Percentiles rank a stretch among this genome's conserved stretches.
phyloP scores from a whole-genome alignment of 2,797 vertebrate species.

The Falco biarmicus region DNA sequence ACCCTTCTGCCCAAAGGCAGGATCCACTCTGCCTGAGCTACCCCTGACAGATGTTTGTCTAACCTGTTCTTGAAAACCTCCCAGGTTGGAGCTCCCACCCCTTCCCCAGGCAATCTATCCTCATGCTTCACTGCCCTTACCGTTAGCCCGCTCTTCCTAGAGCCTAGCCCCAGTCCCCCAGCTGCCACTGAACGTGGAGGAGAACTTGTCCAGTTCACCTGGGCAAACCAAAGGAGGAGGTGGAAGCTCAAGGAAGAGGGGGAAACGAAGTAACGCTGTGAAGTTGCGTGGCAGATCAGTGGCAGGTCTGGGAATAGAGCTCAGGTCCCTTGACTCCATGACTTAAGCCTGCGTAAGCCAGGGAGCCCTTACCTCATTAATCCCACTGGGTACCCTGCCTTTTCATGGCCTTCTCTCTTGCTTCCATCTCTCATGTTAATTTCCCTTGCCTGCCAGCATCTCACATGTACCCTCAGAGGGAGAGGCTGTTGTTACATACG shows the following conservation, averaged over 20 bases:
- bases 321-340: not conserved
- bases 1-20: conserved; percentile 26
- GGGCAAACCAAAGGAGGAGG: not conserved
- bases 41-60: conserved; percentile 46
- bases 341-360: not conserved
- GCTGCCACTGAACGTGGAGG: fast-evolving
- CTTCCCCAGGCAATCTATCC: conserved; percentile 31
- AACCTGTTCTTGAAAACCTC: conserved; percentile 55
- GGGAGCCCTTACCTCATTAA: not conserved
- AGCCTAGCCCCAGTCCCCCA: not conserved
- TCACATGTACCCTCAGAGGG: not conserved
- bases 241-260: not conserved
- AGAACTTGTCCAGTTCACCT: not conserved
- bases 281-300: not conserved
- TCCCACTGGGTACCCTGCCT: not conserved
- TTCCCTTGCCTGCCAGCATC: conserved; percentile 39
- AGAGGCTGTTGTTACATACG: not conserved
- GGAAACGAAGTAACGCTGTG: not conserved
- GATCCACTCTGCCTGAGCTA: conserved; percentile 4
- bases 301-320: not conserved
- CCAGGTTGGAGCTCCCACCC: conserved; percentile 42
- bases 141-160: not conserved
- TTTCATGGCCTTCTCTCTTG: not conserved
- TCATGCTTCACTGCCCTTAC: not conserved
- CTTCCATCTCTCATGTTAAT: conserved; percentile 48